A percentile compares a stretch with the other conserved stretches of the same genome.
Evolutionary conservation across 2,797 vertebrate genomes (phyloP).

Genomic region (Pithecia hirsuta): DNA sequence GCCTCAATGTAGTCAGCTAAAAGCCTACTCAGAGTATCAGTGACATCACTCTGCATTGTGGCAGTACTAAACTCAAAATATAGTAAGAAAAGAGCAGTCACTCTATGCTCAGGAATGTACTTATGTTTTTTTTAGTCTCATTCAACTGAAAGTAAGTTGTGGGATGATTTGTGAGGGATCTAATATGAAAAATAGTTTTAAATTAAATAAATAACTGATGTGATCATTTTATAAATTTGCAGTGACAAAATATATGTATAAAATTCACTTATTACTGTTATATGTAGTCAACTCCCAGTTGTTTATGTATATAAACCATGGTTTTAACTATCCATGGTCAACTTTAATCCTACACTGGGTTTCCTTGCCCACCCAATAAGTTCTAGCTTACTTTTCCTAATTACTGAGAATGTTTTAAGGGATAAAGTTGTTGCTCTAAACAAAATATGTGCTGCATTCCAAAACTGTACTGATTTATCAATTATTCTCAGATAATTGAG

Average conservation of each 20-base stretch:
- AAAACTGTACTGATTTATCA: not conserved
- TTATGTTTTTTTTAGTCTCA: conserved; percentile 11
- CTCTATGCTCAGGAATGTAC: not conserved
- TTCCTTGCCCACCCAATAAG: not conserved
- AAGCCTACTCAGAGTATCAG: not conserved
- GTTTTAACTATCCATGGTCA: not conserved
- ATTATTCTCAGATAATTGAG: not conserved
- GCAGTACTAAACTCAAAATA: not conserved
- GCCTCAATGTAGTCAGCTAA: not conserved
- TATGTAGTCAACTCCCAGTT: not conserved
- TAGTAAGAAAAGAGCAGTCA: not conserved
- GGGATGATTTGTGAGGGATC: conserved; percentile 11
- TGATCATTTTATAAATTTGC: not conserved
- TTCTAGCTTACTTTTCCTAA: not conserved
- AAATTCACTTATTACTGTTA: not conserved
- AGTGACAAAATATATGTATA: not conserved
- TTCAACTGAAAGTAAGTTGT: not conserved
- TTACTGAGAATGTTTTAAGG: not conserved
- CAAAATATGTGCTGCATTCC: not conserved
- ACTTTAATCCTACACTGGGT: not conserved
- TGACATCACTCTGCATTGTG: not conserved
- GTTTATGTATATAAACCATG: not conserved
- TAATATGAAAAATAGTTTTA: not conserved
- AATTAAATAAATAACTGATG: conserved; percentile 35
- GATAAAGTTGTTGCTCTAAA: not conserved